Evolutionary conservation across 2,113 vertebrate species (phyloP).

Genomic region (Anas platyrhynchos): DNA sequence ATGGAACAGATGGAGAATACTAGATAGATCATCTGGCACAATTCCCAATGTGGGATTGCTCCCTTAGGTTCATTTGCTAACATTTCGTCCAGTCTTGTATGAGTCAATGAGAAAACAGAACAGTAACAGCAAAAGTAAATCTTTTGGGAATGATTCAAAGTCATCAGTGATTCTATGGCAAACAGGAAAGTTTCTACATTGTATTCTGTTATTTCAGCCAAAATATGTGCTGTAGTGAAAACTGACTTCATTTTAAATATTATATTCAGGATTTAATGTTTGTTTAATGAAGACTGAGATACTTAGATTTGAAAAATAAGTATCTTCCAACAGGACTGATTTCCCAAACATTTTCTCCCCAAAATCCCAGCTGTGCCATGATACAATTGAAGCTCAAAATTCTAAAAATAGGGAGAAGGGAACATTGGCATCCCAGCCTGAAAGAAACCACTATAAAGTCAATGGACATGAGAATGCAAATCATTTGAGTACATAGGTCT

Average conservation of each 20-base stretch:
- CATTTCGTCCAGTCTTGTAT: neutral
- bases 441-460: neutral
- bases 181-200: neutral
- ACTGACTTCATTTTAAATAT: neutral
- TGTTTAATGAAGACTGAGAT: neutral
- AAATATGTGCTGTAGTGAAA: neutral
- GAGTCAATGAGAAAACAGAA: neutral
- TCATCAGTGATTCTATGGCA: neutral
- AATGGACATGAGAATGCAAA: neutral
- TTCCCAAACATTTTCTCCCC: neutral
- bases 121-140: neutral
- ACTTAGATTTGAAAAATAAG: neutral
- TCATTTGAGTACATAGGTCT: accelerated
- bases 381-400: neutral
- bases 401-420: neutral
- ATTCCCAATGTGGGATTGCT: neutral
- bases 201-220: neutral
- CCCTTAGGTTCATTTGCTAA: conserved; percentile 10
- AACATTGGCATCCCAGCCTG: neutral
- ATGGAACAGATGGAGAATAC: neutral
- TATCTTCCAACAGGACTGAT: neutral
- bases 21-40: neutral
- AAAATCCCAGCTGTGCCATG: neutral
- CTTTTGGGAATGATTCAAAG: neutral
- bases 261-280: neutral